Percentiles rank a stretch among this genome's conserved stretches.
Conservation (phyloP, 2,888 invertebrate genomes). For the Gordius sp. region DNA sequence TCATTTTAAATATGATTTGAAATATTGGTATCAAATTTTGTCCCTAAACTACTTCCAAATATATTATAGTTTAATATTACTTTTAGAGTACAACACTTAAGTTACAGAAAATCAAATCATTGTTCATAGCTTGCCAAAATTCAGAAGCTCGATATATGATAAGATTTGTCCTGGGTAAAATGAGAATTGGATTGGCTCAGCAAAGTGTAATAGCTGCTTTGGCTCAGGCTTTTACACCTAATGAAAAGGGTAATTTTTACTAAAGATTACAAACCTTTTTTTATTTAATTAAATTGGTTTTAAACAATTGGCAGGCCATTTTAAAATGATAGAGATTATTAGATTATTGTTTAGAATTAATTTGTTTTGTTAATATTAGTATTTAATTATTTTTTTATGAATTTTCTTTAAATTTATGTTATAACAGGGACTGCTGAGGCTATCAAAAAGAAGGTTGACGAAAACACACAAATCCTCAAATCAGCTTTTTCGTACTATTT, state of each 20-base stretch:
- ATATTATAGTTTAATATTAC: conserved; percentile 11
- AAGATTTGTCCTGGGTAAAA: conserved; percentile 63
- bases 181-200: conserved; percentile 82
- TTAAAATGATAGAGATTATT: neutral
- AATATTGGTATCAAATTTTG: neutral
- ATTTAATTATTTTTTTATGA: too few relatives aligned
- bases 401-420: too few relatives aligned
- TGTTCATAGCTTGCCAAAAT: conserved; percentile 66
- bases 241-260: too few relatives aligned
- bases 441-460: too few relatives aligned
- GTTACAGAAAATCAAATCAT: conserved; percentile 58
- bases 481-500: conserved; percentile 4
- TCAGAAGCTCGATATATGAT: conserved; percentile 67
- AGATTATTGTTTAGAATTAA: too few relatives aligned
- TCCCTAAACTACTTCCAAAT: neutral
- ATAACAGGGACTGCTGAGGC: too few relatives aligned
- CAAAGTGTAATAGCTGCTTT: conserved; percentile 73
- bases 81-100: conserved; percentile 41
- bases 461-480: too few relatives aligned
- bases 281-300: too few relatives aligned
- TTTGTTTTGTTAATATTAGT: too few relatives aligned
- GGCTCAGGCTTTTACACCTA: conserved; percentile 40
- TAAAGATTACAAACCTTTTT: too few relatives aligned
- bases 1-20: neutral
- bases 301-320: too few relatives aligned